Evolutionary conservation across 2,113 vertebrate genomes (phyloP), one percentile per base, ranked within the genome.

Genomic region (Corythoichthys intestinalis): DNA sequence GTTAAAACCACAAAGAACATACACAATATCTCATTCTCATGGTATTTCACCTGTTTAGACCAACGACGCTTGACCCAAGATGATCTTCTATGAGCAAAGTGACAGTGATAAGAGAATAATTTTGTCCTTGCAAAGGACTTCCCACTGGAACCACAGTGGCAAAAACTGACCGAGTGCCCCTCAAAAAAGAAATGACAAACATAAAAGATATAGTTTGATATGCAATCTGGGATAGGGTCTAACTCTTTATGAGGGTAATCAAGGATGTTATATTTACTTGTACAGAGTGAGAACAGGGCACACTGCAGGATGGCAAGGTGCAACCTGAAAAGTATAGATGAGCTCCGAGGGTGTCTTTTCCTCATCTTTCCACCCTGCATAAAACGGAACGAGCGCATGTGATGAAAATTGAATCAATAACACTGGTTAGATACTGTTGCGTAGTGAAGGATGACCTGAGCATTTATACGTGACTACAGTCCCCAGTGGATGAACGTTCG

Each of bases 271-370:
- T 28, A 52, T 35, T 78, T 39, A 89, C 88, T 83, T 90, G 78
- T 94, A 94, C 54, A 94, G 82, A 17, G 86, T 91, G 37, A 90
- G 85, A 54, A 75, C 39, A 1, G 85, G 85, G 64, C 92, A 93
- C 11, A 57, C 61, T 2, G 17, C 14, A 10, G 59, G 35, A 4
- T 79, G 73, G 60, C 92, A 93, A 12, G 75, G 70, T 13, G 83
- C 71, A n/a, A 89, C 88, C 56, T 91, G 88, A 54, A 94, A 82
- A 11, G 84, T 80, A 66, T 91, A 94, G 53, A 94, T 89, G 48
- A 94, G 67, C 86, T 93, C 92, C 72, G 83, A 74, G 12, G 70
- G 50, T 4, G 72, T 70, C 20, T 44, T 74, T 35, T 89, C 80
- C 47, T 80, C 80, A 79, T 87, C 84, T 61, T 74, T 56, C 93